Base-by-base conservation (phyloP, 2,113 vertebrate species). In the Lycaon pictus region DNA sequence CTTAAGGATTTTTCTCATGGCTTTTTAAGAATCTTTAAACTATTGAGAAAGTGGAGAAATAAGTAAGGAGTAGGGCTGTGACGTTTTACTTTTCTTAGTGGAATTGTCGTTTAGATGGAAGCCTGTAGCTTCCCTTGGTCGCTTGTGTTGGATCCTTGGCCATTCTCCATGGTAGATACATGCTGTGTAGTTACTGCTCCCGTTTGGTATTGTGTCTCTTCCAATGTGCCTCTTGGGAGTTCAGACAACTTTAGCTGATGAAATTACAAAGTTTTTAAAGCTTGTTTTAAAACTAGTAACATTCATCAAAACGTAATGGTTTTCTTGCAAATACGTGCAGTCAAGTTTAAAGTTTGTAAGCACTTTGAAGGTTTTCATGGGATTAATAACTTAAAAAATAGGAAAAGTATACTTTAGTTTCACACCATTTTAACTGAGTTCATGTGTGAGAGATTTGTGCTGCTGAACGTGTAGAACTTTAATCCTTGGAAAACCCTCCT, bases 341-440 rank as follows among this genome's bases (percentile, higher is more conserved):
- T 91, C 77, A 91, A 25, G 58, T 90, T 92, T 62, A 43, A 92
- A 90, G 96, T 91, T 72, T 77, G 17, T 80, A 77, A 96, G 55
- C 79, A 86, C 3, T 71, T 88, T 63, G 62, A 93, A 91, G 62
- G 32, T 79, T 90, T 93, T 93, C 80, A 25, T 87, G 55, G 63
- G n/a, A 76, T 92, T 62, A 23, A 25, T 51, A 17, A 43, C 62
- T 88, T 5, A 15, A 95, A 91, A 79, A 35, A 51, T 20, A 51
- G 22, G 12, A 15, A 56, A 71, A 69, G 17, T 81, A 48, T 35
- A 53, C 25, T 84, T 51, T 2, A 65, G 7, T 67, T 74, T 89
- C 35, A 35, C n/a, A 43, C 32, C 37, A 9, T 85, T 95, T 85
- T 58, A 72, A 17, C 22, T 51, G 53, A 43, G 35, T 74, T 93